These are phyloP conservation scores for Capromys pilorides DNA, from an alignment of 2,797 vertebrate genomes.

Conservation along the genomic window DNA sequence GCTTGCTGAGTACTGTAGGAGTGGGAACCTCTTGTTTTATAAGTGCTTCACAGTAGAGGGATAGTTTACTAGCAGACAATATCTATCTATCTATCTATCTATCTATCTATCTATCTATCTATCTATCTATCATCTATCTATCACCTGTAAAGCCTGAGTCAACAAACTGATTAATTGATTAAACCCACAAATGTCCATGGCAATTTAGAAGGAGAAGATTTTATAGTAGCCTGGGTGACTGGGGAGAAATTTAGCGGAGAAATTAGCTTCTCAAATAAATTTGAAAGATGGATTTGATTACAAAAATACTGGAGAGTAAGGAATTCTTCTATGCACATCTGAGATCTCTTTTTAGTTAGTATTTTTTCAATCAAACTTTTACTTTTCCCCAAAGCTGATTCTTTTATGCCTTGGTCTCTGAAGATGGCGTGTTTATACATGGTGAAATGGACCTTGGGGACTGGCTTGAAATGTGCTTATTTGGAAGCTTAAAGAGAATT, in stretches of 20 bases:
- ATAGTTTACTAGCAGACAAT: background rate
- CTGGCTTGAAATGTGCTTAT: constrained; percentile 19
- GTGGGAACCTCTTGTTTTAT: background rate
- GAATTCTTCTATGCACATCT: background rate
- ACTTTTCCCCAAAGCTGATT: background rate
- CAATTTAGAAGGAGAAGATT: background rate
- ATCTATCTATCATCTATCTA: too few relatives aligned
- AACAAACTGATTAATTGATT: background rate
- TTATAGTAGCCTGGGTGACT: background rate
- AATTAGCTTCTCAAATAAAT: background rate
- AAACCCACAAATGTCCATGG: background rate
- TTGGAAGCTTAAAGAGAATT: constrained; percentile 49
- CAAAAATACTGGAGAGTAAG: constrained; percentile 1
- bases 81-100: too few relatives aligned
- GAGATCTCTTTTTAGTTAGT: background rate
- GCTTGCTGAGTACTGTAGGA: background rate
- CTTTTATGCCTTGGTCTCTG: constrained; percentile 35
- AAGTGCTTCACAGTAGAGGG: background rate
- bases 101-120: too few relatives aligned
- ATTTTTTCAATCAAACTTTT: constrained; percentile 44
- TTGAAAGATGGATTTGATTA: background rate
- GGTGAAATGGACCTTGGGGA: background rate
- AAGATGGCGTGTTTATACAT: background rate
- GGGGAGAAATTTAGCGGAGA: background rate
- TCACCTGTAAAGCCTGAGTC: background rate